Evolutionary conservation across 2,888 invertebrate species (phyloP), one percentile per base, ranked within the genome.

Genomic region (Archaeoteleia sp.): DNA sequence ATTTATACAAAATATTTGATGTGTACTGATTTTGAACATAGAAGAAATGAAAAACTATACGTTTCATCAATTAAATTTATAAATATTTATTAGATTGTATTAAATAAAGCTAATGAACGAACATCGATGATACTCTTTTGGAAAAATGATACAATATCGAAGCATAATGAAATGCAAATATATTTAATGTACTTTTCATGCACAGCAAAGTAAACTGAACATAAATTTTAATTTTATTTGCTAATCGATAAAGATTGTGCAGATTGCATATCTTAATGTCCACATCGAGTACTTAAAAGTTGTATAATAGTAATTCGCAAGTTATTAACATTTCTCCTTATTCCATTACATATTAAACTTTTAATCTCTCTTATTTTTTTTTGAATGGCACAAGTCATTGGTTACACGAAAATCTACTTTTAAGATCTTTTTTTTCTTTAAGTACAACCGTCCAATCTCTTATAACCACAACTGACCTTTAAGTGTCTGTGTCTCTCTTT

Each of bases 191-290:
- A 15, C 15, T 12, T 12, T 10, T 17, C 35, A 39, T 54, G 27
- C 32, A 54, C 61, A 45, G 39, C 53, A 53, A 54, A 39, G 53
- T 39, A 53, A 62, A 45, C 46, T 43, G 37, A 13, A 32, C 14
- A 29, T 46, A 10, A 20, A 57, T 57, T 57, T 48, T 29, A 57
- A 57, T 57, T 39, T 46, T 57, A 57, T 57, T 40, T 13, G n/a
- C 5, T 20, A 14, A 34, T 42, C 42, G 23, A 15, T 7, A 14
- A 20, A 55, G 55, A 54, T 42, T 48, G 42, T 25, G 15, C 43
- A 27, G 55, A 55, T 55, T 39, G 43, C 25, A 5, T 46, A 46
- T 46, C 30, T 57, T 39, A 57, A 57, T 46, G 17, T 6, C 12
- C 20, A 12, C 13, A 45, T 17, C 29, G 27, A 12, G n/a, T 9